These are phyloP conservation scores for Siphlonurus alternatus DNA, from an alignment of 2,888 invertebrate genomes.

Conservation along the genomic window DNA sequence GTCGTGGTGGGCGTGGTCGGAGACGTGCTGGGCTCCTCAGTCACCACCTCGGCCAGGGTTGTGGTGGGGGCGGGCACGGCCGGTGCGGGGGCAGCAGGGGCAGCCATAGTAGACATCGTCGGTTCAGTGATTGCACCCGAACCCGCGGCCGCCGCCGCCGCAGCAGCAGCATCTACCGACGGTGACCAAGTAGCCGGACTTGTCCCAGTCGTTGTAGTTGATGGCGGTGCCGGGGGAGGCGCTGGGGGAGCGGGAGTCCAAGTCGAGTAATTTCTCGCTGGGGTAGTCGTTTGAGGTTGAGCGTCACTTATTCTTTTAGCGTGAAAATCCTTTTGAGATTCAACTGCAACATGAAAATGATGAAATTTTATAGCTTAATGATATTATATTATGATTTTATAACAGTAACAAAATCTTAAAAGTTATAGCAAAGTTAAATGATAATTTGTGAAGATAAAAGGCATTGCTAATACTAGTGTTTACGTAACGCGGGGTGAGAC, in stretches of 20 bases:
- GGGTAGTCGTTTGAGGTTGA: constrained; percentile 7
- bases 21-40: not conserved
- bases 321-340: constrained; percentile 79
- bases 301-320: constrained; percentile 22
- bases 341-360: constrained; percentile 40
- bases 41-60: not conserved
- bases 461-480: no score
- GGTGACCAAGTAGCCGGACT: constrained; percentile 5
- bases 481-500: no score
- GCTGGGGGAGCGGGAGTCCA: constrained; percentile 6
- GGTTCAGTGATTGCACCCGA: not conserved
- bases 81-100: not conserved
- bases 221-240: constrained; percentile 4
- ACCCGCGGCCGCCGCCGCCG: constrained; percentile 18
- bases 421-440: no score
- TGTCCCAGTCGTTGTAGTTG: constrained; percentile 5
- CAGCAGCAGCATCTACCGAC: constrained; percentile 20
- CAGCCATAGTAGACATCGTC: not conserved
- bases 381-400: no score
- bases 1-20: constrained; percentile 19
- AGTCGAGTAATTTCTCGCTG: constrained; percentile 5
- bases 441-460: no score
- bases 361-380: constrained; percentile 6
- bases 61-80: not conserved
- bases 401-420: no score